Base-by-base conservation (phyloP, 2,888 invertebrate genomes). In the Athripsodes cinereus region DNA sequence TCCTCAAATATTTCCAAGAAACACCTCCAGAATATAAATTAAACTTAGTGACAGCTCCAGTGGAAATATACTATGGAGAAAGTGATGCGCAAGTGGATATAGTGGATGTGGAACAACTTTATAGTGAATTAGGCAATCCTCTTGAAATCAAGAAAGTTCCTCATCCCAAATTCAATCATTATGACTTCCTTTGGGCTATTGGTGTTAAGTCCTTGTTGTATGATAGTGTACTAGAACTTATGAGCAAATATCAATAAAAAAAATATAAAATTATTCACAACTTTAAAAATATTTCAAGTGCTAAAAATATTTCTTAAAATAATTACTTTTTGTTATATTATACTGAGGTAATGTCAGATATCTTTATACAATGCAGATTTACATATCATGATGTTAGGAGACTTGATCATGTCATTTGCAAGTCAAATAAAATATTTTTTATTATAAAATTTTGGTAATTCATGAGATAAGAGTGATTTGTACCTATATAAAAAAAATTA, bases 121-220 rank as follows among this genome's bases (percentile, higher is more conserved):
- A 72, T 40, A 66, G 65, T 0, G 66, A 74, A 50, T 67, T 87
- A n/a, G 77, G 78, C 0, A 82, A 82, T 63, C 72, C 80, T 0
- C 67, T 74, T 1, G 74, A 74, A 0, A 73, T 71, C 54, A 74
- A 79, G 67, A 69, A 75, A 51, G 73, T 86, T 2, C 69, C 76
- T 0, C 70, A 78, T 61, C 68, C 72, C 22, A 69, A 73, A 48
- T 87, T 83, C 62, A 83, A 81, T 66, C 87, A 88, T 67, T 70
- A 86, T 64, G 88, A 88, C 66, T 87, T 82, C 62, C 66, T 85
- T 46, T 87, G 82, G 75, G 86, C 83, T 0, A 72, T 70, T 8
- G 78, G 81, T 62, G 82, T 81, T 0, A 74, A 78, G 11, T 69
- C 68, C 11, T 65, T 78, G 22, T 67, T 87, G 6, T 86, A 86